Evolutionary conservation across 2,113 vertebrate species (phyloP).

Genomic region (Donacobius atricapilla): DNA sequence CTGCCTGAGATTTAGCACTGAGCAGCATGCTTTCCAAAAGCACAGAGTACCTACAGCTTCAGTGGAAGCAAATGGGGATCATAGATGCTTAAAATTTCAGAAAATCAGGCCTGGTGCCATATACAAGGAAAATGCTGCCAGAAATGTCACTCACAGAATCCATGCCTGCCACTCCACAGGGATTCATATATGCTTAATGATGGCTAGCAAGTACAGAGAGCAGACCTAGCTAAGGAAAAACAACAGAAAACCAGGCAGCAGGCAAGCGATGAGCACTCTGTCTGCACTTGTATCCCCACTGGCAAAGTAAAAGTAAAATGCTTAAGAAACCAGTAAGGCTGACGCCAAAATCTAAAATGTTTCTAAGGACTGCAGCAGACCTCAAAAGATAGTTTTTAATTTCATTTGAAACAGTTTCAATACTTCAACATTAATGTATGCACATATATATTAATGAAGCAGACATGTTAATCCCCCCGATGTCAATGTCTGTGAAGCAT

Average conservation of each 20-base stretch:
- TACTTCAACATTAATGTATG: slow-evolving; percentile 79
- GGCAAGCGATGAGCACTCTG: slow-evolving; percentile 20
- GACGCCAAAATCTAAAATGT: slow-evolving; percentile 38
- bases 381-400: slow-evolving; percentile 44
- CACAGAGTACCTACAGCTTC: slow-evolving; percentile 32
- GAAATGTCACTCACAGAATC: slow-evolving; percentile 57
- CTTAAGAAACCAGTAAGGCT: neutral
- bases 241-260: slow-evolving; percentile 50
- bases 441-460: slow-evolving; percentile 80
- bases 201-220: slow-evolving; percentile 53
- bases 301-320: slow-evolving; percentile 35
- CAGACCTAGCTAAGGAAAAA: slow-evolving; percentile 56
- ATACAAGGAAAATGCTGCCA: slow-evolving; percentile 16
- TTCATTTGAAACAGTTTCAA: slow-evolving; percentile 64
- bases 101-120: slow-evolving; percentile 45
- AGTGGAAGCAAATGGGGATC: slow-evolving; percentile 25
- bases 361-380: slow-evolving; percentile 37
- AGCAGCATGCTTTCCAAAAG: slow-evolving; percentile 32
- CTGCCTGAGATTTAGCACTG: slow-evolving; percentile 25
- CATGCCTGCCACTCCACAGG: slow-evolving; percentile 35
- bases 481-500: slow-evolving; percentile 69
- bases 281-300: slow-evolving; percentile 37
- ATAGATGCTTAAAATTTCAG: slow-evolving; percentile 49
- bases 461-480: slow-evolving; percentile 74
- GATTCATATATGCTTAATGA: slow-evolving; percentile 53